Evolutionary conservation across 2,888 invertebrate genomes (phyloP), one percentile per base, ranked within the genome.

Genomic region (Blastobasis lacticolella): DNA sequence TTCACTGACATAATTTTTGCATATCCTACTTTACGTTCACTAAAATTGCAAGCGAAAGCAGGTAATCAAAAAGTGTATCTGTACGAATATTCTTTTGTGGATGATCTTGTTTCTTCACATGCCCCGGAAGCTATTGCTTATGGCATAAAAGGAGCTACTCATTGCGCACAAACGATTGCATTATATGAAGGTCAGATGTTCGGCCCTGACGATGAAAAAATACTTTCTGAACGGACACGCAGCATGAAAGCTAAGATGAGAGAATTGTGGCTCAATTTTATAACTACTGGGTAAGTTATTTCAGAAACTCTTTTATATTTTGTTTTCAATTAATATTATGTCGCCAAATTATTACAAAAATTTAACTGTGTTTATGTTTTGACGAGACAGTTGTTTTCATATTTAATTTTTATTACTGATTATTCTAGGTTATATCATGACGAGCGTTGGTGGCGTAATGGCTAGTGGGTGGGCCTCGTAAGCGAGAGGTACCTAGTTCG

Each of bases 251-350:
- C 46, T 6, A 45, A 51, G 0, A 50, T 71, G 5, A 59, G 69
- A 47, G 61, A 69, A 45, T 54, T 75, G 6, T 76, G 75, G 75
- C 57, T 61, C 4, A 72, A 71, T 49, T 78, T 75, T 48, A 63
- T 75, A 6, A 72, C 60, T 50, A 67, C 63, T 6, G 71, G 75
- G 76, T 77, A 57, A 63, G 70, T 49, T 37, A 23, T 23, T 23
- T 23, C 23, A 23, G 23, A 23, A 23, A 2, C 3, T 23, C 3
- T 23, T 3, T 23, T 23, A 2, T 23, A 23, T 23, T 23, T 23
- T 23, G 23, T 23, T 23, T 23, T 2, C 23, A 23, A 23, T 23
- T 23, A 23, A 23, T 3, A 23, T 23, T 1, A n/a, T n/a, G 23
- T 23, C 23, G 23, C 23, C 23, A 23, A 23, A 23, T 23, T 1